Evolutionary conservation across 2,797 vertebrate genomes (phyloP).

Genomic region (Tapera naevia): DNA sequence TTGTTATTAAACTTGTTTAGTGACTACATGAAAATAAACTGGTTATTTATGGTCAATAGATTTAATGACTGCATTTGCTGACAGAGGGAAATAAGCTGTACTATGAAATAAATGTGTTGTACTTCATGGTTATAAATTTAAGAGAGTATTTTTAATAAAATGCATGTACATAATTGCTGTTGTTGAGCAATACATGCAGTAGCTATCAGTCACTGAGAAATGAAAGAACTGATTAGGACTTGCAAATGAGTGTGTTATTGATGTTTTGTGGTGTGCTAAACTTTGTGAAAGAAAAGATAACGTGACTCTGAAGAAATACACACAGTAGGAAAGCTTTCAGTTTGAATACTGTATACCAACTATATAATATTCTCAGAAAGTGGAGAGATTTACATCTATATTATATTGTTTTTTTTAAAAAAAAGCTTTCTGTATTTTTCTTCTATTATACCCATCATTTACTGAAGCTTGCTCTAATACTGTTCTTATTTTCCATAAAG

Average conservation of each 20-base stretch:
- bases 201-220: background rate
- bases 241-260: background rate
- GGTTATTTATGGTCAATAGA: background rate
- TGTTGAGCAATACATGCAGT: background rate
- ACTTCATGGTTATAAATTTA: background rate
- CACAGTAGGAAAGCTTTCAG: background rate
- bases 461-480: background rate
- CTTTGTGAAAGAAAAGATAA: background rate
- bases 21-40: conserved; percentile 6
- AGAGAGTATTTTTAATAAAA: background rate
- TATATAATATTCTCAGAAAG: background rate
- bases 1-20: conserved; percentile 5
- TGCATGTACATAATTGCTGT: background rate
- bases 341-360: background rate
- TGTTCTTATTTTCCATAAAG: background rate
- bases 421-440: no score
- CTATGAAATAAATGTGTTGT: background rate
- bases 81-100: background rate
- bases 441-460: background rate
- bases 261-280: background rate
- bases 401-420: background rate
- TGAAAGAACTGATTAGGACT: background rate
- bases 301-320: background rate
- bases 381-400: background rate
- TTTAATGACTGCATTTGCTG: background rate